Evolutionary conservation across 1,140 invertebrate genomes (phyloP).

Genomic region (Drosophila nasuta): DNA sequence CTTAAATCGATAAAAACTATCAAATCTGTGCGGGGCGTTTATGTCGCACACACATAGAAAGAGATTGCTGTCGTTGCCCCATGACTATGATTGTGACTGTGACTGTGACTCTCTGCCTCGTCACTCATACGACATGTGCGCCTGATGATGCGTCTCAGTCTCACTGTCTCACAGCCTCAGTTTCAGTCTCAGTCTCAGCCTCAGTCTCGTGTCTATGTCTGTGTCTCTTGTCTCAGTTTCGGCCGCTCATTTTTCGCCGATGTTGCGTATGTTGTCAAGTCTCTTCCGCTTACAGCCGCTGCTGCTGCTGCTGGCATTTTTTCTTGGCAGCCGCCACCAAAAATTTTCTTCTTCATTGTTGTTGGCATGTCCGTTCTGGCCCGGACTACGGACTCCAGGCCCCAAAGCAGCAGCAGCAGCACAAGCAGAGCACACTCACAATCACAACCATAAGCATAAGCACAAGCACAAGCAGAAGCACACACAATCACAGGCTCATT

Average conservation of each 20-base stretch:
- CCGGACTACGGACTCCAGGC: conserved; percentile 65
- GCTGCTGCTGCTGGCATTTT: conserved; percentile 43
- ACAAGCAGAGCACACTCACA: background rate
- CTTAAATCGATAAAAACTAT: conserved; percentile 84
- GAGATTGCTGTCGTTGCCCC: conserved; percentile 30
- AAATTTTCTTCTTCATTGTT: conserved; percentile 62
- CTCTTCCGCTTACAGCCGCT: conserved; percentile 68
- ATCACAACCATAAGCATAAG: conserved; percentile 37
- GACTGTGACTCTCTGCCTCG: conserved; percentile 45
- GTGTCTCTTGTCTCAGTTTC: conserved; percentile 11
- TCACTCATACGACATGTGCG: conserved; percentile 81
- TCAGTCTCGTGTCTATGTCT: background rate
- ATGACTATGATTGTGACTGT: conserved; percentile 29
- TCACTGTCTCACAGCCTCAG: background rate
- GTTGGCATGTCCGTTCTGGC: conserved; percentile 80
- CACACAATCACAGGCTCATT: conserved; percentile 12
- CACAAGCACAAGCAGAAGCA: background rate
- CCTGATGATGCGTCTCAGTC: conserved; percentile 46
- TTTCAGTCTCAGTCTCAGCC: conserved; percentile 6
- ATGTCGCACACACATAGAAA: conserved; percentile 21
- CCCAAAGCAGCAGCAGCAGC: conserved; percentile 11
- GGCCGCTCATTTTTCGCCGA: conserved; percentile 79
- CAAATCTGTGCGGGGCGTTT: conserved; percentile 80
- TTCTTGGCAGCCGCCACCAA: conserved; percentile 68
- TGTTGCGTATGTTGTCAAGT: conserved; percentile 83